A percentile compares a stretch with the other conserved stretches of the same genome.
phyloP scores from a whole-genome alignment of 2,888 invertebrate genomes.

The Lepeophtheirus nordmannii region DNA sequence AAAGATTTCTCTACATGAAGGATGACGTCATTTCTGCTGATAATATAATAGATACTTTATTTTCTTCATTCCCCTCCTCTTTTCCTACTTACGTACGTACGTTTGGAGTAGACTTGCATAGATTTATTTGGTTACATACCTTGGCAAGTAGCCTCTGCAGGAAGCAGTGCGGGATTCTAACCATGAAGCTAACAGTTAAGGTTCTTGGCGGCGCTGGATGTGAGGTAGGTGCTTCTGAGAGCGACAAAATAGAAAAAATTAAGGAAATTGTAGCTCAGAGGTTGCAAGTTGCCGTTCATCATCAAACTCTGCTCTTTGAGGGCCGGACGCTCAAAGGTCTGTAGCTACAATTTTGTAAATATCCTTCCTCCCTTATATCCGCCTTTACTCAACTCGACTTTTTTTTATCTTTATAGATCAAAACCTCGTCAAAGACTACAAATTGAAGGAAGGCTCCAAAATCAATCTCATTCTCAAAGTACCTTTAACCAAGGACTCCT shows the following conservation, averaged over 20 bases:
- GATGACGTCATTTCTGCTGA: too few species aligned
- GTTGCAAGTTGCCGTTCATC: neutral
- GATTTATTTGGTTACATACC: too few species aligned
- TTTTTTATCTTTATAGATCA: neutral
- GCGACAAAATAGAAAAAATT: neutral
- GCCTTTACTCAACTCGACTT: too few species aligned
- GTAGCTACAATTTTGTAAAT: neutral
- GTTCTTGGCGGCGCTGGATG: conserved; percentile 6
- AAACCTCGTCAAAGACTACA: neutral
- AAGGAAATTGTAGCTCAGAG: neutral
- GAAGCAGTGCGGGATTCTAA: neutral
- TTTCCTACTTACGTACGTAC: too few species aligned
- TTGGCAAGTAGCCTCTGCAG: too few species aligned
- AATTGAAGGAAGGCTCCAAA: conserved; percentile 17
- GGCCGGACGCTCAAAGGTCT: conserved; percentile 20
- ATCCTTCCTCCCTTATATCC: neutral
- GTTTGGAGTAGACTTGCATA: too few species aligned
- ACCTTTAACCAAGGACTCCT: neutral
- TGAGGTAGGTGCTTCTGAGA: conserved; percentile 5
- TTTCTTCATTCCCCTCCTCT: too few species aligned
- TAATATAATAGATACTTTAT: too few species aligned
- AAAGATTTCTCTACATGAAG: too few species aligned
- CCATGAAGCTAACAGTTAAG: conserved; percentile 17
- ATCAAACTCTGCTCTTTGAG: conserved; percentile 15
- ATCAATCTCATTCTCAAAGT: conserved; percentile 9